phyloP scores from a whole-genome alignment of 2,888 invertebrate species.

The Atethmia centrago region DNA sequence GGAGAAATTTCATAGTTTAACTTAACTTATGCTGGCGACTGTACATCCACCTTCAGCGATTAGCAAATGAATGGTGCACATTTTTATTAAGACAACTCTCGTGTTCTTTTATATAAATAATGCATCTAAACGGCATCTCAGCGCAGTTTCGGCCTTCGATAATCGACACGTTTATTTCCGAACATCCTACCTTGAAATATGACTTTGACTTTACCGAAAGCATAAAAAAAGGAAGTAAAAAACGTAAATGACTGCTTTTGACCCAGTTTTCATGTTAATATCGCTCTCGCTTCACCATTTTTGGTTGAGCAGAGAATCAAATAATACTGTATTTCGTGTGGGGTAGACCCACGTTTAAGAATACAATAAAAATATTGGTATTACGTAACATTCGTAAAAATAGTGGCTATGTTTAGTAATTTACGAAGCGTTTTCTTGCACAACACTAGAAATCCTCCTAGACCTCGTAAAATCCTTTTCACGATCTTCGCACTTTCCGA shows the following conservation, averaged over 20 bases:
- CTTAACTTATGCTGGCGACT: no score
- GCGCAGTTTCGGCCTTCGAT: slow-evolving; percentile 16
- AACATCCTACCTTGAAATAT: slow-evolving; percentile 54
- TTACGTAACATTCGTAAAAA: slow-evolving; percentile 1
- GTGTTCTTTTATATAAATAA: not conserved
- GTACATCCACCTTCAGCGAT: no score
- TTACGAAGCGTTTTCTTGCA: no score
- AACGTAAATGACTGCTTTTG: slow-evolving; percentile 43
- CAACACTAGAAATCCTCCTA: no score
- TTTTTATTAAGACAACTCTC: no score
- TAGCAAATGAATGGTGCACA: no score
- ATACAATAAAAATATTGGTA: slow-evolving; percentile 8
- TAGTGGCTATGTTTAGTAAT: not conserved
- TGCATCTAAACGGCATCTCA: slow-evolving; percentile 12
- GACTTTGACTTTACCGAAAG: slow-evolving; percentile 57
- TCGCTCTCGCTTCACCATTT: slow-evolving; percentile 26
- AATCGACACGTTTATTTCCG: slow-evolving; percentile 19
- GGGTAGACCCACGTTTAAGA: slow-evolving; percentile 1
- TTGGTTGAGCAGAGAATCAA: slow-evolving; percentile 23
- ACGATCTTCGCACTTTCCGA: no score
- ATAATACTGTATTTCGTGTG: slow-evolving; percentile 12
- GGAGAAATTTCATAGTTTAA: no score
- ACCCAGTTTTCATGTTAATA: slow-evolving; percentile 48
- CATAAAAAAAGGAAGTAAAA: slow-evolving; percentile 53
- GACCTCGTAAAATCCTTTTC: no score